Evolutionary conservation across 2,888 invertebrate genomes (phyloP).

Genomic region (Catocala fraxini): DNA sequence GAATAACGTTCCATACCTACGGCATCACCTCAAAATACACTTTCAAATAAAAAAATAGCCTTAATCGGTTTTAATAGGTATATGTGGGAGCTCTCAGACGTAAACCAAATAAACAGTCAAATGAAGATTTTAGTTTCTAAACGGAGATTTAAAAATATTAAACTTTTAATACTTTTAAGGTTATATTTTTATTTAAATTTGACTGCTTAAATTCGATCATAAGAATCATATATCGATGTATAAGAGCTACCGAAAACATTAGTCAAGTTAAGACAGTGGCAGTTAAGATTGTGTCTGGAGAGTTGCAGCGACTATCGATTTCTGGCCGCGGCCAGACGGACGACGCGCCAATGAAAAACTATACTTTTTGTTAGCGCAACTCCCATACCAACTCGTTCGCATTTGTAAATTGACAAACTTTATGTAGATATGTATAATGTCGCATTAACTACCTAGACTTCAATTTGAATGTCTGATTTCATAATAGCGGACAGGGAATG

Average conservation of each 20-base stretch:
- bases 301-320: constrained; percentile 76
- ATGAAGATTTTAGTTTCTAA: too few relatives aligned
- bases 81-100: too few relatives aligned
- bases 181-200: too few relatives aligned
- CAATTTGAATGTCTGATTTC: constrained; percentile 35
- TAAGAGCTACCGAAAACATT: constrained; percentile 39
- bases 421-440: constrained; percentile 36
- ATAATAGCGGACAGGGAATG: constrained; percentile 16
- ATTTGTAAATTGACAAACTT: constrained; percentile 57
- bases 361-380: constrained; percentile 70
- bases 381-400: constrained; percentile 56
- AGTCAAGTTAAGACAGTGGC: constrained; percentile 44
- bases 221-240: too few relatives aligned
- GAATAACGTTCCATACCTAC: too few relatives aligned
- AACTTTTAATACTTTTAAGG: too few relatives aligned
- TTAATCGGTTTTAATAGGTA: too few relatives aligned
- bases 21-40: too few relatives aligned
- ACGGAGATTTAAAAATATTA: too few relatives aligned
- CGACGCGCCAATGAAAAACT: constrained; percentile 78
- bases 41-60: too few relatives aligned
- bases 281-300: constrained; percentile 57
- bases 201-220: constrained; percentile 7
- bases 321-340: constrained; percentile 70
- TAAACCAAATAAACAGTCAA: too few relatives aligned
- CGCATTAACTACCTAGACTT: constrained; percentile 32